Percentiles rank a stretch among this genome's conserved stretches.
Evolutionary conservation across 2,113 vertebrate species (phyloP).

Genomic region (Rhadina sibilatrix): DNA sequence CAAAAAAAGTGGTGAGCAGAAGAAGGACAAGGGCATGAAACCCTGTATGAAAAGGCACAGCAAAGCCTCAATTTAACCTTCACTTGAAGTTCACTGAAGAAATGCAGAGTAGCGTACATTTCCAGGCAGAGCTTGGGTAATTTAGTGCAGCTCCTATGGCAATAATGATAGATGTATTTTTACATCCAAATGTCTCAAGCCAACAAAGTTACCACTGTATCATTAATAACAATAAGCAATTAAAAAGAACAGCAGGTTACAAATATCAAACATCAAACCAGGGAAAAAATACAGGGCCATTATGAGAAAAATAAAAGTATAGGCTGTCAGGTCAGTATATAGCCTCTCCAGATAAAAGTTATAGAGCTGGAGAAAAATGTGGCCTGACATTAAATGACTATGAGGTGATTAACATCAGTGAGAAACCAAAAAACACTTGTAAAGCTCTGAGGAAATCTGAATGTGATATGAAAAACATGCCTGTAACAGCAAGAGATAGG

Average conservation of each 20-base stretch:
- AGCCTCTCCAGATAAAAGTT: slow-evolving; percentile 37
- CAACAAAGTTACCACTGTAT: slow-evolving; percentile 58
- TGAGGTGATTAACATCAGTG: slow-evolving; percentile 52
- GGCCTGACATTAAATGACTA: slow-evolving; percentile 12
- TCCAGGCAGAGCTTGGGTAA: slow-evolving; percentile 50
- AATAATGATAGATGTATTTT: slow-evolving; percentile 71
- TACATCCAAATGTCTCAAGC: slow-evolving; percentile 66
- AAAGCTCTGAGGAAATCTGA: slow-evolving; percentile 30
- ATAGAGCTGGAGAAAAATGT: slow-evolving; percentile 5
- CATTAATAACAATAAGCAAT: slow-evolving; percentile 79
- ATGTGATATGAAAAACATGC: neutral
- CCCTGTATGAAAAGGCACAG: neutral
- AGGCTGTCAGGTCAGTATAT: neutral
- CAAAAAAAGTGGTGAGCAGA: neutral
- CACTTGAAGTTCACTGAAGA: slow-evolving; percentile 54
- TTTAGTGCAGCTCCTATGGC: slow-evolving; percentile 55
- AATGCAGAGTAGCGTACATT: slow-evolving; percentile 38
- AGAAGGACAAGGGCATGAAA: neutral
- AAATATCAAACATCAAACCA: slow-evolving; percentile 65
- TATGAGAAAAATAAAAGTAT: slow-evolving; percentile 47
- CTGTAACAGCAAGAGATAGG: neutral
- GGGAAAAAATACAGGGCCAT: slow-evolving; percentile 17
- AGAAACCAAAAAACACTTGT: slow-evolving; percentile 30
- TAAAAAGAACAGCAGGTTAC: slow-evolving; percentile 73
- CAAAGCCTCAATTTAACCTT: slow-evolving; percentile 40